phyloP scores from a whole-genome alignment of 2,113 vertebrate genomes.

The Grus americana region DNA sequence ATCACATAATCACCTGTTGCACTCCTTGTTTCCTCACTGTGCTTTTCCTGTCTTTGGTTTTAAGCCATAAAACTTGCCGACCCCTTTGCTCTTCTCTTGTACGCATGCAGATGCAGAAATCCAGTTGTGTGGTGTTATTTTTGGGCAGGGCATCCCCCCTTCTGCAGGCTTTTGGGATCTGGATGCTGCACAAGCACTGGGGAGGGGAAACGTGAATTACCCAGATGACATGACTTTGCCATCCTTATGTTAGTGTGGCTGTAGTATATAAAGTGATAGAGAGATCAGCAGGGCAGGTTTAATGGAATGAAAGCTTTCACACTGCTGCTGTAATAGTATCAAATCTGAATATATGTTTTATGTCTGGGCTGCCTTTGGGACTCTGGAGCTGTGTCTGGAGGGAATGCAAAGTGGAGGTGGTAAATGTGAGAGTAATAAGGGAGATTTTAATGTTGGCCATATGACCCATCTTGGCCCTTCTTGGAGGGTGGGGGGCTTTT shows the following conservation, averaged over 20 bases:
- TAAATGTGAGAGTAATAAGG: background rate
- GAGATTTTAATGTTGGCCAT: background rate
- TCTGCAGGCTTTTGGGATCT: background rate
- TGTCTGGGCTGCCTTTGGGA: background rate
- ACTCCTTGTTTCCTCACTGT: background rate
- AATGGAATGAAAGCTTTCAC: constrained; percentile 10
- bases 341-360: constrained; percentile 7
- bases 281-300: constrained; percentile 30
- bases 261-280: background rate
- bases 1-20: background rate
- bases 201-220: background rate
- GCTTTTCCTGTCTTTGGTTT: background rate
- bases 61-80: background rate
- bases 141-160: background rate
- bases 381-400: background rate
- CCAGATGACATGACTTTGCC: background rate
- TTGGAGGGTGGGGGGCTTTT: background rate
- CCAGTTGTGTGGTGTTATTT: background rate
- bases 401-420: background rate
- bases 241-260: background rate
- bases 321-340: background rate
- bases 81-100: background rate
- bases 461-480: background rate
- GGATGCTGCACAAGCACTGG: background rate
- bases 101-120: background rate